Evolutionary conservation across 2,797 vertebrate species (phyloP), one percentile per base, ranked within the genome.

Genomic region (Sebastes minor): DNA sequence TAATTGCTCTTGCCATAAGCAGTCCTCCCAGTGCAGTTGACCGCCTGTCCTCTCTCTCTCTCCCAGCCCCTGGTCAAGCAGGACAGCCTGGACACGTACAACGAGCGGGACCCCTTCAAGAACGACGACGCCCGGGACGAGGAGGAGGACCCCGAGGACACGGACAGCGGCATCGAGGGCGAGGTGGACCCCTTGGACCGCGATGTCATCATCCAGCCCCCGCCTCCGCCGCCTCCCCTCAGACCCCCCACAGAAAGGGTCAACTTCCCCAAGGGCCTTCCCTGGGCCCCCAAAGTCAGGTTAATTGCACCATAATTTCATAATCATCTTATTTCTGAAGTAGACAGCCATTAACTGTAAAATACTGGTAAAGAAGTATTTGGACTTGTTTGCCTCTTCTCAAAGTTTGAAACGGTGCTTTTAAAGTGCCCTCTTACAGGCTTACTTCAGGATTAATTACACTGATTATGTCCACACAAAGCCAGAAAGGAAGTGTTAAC

Each of bases 281-380:
- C 98, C n/a, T 99, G 98, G 98, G 97, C 98, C 56, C 98, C 98
- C 64, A 99, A 99, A 96, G 98, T 99, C 95, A 98, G 98, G 91
- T 94, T 55, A 85, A 57, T 32, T 11, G 10, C 49, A 22, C 60
- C n/a, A 3, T 32, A 30, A 30, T 30, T 30, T 30, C 30, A 30
- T 30, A 30, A 30, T 30, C 30, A 30, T 32, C 2, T 32, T 32
- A 32, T 32, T 8, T 32, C 30, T 32, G 30, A 32, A 32, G 8
- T 30, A 30, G 7, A 32, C 7, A 16, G 14, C 33, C 25, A 52
- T 49, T 59, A 7, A 9, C 22, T 25, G 5, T 49, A 28, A 59
- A 60, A 60, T 22, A 30, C 3, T 42, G 20, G 9, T 22, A 35
- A 35, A 35, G 23, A 25, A 9, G 18, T 63, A 63, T 53, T 53